Evolutionary conservation across 2,888 invertebrate species (phyloP).

Genomic region (Lepidochrysops patricia): DNA sequence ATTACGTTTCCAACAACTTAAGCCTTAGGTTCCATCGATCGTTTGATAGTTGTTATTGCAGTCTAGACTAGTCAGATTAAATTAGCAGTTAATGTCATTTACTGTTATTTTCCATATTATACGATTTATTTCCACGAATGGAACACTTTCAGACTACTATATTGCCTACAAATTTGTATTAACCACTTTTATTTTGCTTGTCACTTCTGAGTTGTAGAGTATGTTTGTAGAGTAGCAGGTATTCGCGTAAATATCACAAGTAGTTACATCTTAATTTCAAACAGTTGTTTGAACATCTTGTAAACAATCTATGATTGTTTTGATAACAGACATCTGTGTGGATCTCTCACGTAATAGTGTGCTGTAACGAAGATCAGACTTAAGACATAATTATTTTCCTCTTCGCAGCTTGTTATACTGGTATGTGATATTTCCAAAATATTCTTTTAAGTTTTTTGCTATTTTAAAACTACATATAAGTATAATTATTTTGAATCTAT

Average conservation of each 20-base stretch:
- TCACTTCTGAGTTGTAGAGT: neutral
- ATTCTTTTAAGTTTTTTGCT: neutral
- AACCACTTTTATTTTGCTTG: too few species aligned
- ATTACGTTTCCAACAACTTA: neutral
- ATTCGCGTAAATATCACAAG: neutral
- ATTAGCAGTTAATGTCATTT: neutral
- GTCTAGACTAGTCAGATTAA: neutral
- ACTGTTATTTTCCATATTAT: neutral
- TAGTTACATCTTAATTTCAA: too few species aligned
- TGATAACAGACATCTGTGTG: neutral
- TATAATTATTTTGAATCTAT: too few species aligned
- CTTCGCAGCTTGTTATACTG: neutral
- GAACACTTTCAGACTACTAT: neutral
- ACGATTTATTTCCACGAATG: neutral
- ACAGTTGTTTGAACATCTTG: neutral
- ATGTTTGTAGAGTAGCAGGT: neutral
- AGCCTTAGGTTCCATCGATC: neutral
- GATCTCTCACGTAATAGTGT: neutral
- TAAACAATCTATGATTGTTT: neutral
- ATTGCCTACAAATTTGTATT: too few species aligned
- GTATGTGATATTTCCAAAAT: too few species aligned
- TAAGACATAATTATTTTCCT: neutral
- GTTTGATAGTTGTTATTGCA: neutral
- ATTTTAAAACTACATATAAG: too few species aligned
- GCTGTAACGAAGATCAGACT: neutral